Evolutionary conservation across 2,113 vertebrate genomes (phyloP).

Genomic region (Megaptera novaeangliae): DNA sequence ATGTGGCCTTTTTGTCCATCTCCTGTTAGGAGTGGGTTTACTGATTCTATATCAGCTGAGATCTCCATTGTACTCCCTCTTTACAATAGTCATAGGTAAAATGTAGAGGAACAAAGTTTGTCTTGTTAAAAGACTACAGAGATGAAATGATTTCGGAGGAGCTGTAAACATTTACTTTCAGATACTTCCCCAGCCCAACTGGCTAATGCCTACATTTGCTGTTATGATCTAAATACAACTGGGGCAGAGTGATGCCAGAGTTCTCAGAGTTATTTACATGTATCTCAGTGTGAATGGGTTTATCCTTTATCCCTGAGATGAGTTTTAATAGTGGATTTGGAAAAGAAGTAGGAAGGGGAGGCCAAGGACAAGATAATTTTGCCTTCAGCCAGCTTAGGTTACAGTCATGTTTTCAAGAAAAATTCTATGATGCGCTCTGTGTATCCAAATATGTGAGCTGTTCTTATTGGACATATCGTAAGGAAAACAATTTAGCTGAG

Average conservation of each 20-base stretch:
- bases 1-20: conserved; percentile 1
- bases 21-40: background rate
- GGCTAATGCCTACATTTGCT: background rate
- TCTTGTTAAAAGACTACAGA: background rate
- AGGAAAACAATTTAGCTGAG: background rate
- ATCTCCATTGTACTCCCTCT: background rate
- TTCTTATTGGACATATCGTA: background rate
- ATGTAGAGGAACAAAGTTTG: background rate
- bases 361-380: background rate
- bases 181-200: background rate
- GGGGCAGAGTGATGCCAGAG: background rate
- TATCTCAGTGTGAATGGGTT: background rate
- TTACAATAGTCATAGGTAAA: background rate
- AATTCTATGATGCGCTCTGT: background rate
- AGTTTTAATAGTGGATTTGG: background rate
- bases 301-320: background rate
- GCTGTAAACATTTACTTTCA: background rate
- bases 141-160: background rate
- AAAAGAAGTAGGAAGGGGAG: background rate
- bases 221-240: background rate
- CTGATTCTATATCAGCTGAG: background rate
- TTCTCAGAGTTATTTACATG: background rate
- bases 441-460: background rate
- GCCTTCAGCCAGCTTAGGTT: background rate
- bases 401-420: background rate